Percentiles rank a stretch among this genome's conserved stretches.
Evolutionary conservation across 2,888 invertebrate genomes (phyloP).

Genomic region (Tupiocoris notatus): DNA sequence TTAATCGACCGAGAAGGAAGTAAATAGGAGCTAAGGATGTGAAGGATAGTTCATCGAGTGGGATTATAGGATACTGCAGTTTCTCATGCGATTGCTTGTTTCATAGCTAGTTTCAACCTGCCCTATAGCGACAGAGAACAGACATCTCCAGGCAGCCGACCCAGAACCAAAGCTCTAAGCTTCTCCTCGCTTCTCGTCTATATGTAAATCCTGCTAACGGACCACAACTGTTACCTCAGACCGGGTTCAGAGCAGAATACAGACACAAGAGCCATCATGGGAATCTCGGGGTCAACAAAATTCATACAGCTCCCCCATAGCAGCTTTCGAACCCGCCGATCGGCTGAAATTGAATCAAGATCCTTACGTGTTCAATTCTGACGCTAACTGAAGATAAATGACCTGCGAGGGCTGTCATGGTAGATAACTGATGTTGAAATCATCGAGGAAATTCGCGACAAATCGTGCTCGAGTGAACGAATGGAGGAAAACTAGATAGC

Average conservation of each 20-base stretch:
- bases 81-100: not conserved
- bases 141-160: not conserved
- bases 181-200: constrained; percentile 8
- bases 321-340: not conserved
- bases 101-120: not conserved
- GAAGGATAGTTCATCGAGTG: no score
- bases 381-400: not conserved
- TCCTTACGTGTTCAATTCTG: not conserved
- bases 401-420: not conserved
- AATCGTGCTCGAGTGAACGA: no score
- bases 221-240: not conserved
- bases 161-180: not conserved
- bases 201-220: constrained; percentile 24
- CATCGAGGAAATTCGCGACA: no score
- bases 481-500: no score
- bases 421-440: no score
- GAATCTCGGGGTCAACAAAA: not conserved
- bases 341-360: not conserved
- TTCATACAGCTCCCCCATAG: not conserved
- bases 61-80: not conserved
- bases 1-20: not conserved
- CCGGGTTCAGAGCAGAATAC: not conserved
- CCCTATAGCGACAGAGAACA: not conserved
- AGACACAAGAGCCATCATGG: not conserved
- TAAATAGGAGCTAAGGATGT: no score